Base-by-base conservation (phyloP, 2,797 vertebrate species). In the Parotocinclus haroldoi region DNA sequence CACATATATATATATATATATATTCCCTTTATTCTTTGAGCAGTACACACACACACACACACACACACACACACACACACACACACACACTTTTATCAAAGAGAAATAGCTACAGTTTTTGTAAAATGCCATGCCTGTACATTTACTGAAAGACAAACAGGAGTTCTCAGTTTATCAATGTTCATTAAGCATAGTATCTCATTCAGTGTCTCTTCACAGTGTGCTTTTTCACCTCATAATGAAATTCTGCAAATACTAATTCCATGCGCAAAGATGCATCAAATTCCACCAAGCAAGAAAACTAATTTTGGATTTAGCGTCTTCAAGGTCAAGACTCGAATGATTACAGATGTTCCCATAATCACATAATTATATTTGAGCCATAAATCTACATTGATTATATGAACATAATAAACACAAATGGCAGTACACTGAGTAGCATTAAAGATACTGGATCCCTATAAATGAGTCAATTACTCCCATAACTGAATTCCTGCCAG, bases 401-500 rank as follows among this genome's bases (percentile, higher is more conserved):
- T 58, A 59, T 58, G 45, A 37, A 50, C 18, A 58, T 50, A 44
- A 65, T 55, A 71, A 66, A 60, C 39, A 66, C 42, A 27, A 38
- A 16, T 27, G 42, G 67, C 52, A 56, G 36, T 27, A 27, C 52
- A 45, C 16, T 39, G 38, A 51, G 53, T 57, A 49, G 53, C 52
- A 57, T 51, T 51, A 62, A 66, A 74, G 58, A 62, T 50, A 50
- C 63, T 37, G 16, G 8, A 69, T 52, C 57, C 38, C 59, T 45
- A 58, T 69, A 57, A 69, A 63, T 59, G 50, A 63, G 14, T 69
- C 51, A 69, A 69, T 69, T 69, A 56, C 59, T 63, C 18, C 39
- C 39, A 44, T 63, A 57, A 69, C 51, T 69, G 59, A 69, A 58
- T 63, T 57, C 61, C 63, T 69, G 68, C 68, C 68, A 69, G 53